Base-by-base conservation (phyloP, 2,888 invertebrate species). In the Axea sp. region DNA sequence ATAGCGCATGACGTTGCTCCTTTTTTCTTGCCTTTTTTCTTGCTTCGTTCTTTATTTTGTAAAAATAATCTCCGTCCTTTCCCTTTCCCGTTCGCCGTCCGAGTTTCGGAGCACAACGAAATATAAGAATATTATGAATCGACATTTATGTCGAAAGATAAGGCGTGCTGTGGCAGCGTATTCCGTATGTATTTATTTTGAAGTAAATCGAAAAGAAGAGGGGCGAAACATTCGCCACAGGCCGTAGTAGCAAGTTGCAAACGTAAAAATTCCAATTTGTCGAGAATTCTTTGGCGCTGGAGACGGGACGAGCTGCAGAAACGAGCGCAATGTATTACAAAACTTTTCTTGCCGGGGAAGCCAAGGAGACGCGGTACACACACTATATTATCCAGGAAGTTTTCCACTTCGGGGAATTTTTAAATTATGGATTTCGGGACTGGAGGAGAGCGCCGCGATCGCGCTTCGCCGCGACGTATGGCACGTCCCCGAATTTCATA, bases 351-450 rank as follows among this genome's bases (percentile, higher is more conserved):
- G 55, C 62, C 73, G 73, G 72, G 67, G 60, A 39, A 68, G 72
- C 51, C 62, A 69, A 73, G 57, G 72, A 73, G 68, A 69, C 76
- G 73, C 74, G 73, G 72, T 74, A 76, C 75, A 81, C 81, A 76
- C 75, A 81, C 81, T 82, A 80, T 82, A 82, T 82, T 84, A 84
- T 83, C 80, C 81, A 68, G 67, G 82, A 85, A 85, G 81, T 85
- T 83, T 85, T 85, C 83, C 82, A 83, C 83, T 83, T 81, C 77
- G 78, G 78, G 81, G 78, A 84, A 84, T 85, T 85, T 84, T 85
- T 85, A 85, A 85, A 85, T 84, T 85, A 85, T 84, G 84, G 84
- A 85, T 85, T 83, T 78, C 76, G 80, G 80, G 81, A 76, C 77
- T 76, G 77, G 67, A 72, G 53, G 75, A 77, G 77, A 75, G 73